Evolutionary conservation across 2,113 vertebrate genomes (phyloP).

Genomic region (Raja brachyura): DNA sequence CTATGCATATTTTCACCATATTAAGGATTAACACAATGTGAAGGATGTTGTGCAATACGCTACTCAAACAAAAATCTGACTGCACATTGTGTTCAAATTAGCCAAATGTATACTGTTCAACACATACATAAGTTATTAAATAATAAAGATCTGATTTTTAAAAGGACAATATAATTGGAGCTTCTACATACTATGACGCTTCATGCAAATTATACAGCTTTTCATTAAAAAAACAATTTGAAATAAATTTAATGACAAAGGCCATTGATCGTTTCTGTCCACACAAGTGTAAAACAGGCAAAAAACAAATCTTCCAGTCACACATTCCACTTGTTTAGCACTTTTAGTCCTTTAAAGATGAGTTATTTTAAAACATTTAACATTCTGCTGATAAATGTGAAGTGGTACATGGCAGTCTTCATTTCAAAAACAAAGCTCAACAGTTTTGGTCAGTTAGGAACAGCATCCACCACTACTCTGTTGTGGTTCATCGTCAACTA

Average conservation of each 20-base stretch:
- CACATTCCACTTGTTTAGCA: slow-evolving; percentile 71
- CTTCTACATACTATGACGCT: slow-evolving; percentile 73
- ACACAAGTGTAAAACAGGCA: slow-evolving; percentile 67
- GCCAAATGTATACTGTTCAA: slow-evolving; percentile 62
- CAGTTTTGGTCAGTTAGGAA: slow-evolving; percentile 70
- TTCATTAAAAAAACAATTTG: slow-evolving; percentile 56
- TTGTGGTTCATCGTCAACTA: slow-evolving; percentile 87
- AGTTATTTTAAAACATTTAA: slow-evolving; percentile 71
- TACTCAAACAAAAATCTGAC: slow-evolving; percentile 61
- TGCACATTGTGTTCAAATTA: slow-evolving; percentile 60
- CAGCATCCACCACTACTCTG: slow-evolving; percentile 80
- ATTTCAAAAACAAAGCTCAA: slow-evolving; percentile 48
- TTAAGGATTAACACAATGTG: slow-evolving; percentile 63
- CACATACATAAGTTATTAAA: slow-evolving; percentile 85
- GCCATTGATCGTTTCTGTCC: slow-evolving; percentile 73
- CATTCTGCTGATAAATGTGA: slow-evolving; percentile 65
- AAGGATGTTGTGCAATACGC: slow-evolving; percentile 63
- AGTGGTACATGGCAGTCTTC: slow-evolving; percentile 73
- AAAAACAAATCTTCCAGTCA: slow-evolving; percentile 69
- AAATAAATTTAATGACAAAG: slow-evolving; percentile 60
- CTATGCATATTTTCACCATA: slow-evolving; percentile 65
- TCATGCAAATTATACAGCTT: slow-evolving; percentile 74
- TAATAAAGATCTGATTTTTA: slow-evolving; percentile 68
- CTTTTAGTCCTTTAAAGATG: slow-evolving; percentile 68
- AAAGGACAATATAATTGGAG: slow-evolving; percentile 76